Percentiles rank a stretch among this genome's conserved stretches.
phyloP scores from a whole-genome alignment of 2,113 vertebrate genomes.

The Dasyprocta punctata region DNA sequence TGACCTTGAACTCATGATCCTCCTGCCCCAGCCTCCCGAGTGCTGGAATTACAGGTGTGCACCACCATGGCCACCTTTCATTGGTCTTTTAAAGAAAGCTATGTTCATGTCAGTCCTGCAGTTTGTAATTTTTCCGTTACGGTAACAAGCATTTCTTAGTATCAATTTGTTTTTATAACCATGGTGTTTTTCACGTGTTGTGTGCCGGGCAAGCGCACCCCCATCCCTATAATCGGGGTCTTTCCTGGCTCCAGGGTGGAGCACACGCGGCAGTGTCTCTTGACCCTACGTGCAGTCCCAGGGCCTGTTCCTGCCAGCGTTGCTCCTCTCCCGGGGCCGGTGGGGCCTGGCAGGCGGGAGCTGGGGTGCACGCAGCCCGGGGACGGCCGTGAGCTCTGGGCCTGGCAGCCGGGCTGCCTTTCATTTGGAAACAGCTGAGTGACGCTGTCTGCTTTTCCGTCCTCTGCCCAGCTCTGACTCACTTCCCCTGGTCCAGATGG shows the following conservation, averaged over 20 bases:
- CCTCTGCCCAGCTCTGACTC: conserved; percentile 81
- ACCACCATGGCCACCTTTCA: not conserved
- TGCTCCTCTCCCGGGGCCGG: not conserved
- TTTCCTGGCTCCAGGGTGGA: not conserved
- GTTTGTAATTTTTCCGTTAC: not conserved
- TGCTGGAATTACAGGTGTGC: too few relatives aligned
- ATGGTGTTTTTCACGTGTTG: not conserved
- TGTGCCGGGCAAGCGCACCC: not conserved
- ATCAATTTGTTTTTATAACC: not conserved
- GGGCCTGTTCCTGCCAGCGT: not conserved
- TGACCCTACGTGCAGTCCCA: not conserved
- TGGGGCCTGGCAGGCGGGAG: not conserved
- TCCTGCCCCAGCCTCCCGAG: too few relatives aligned
- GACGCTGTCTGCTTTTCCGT: conserved; percentile 74
- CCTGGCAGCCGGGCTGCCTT: not conserved
- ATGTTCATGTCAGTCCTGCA: not conserved
- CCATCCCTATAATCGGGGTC: fast-evolving
- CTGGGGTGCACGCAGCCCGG: not conserved
- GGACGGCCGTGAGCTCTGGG: not conserved
- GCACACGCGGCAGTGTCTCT: fast-evolving
- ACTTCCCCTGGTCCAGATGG: conserved; percentile 68
- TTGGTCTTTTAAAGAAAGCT: not conserved
- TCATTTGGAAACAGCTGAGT: conserved; percentile 74
- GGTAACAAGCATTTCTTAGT: not conserved
- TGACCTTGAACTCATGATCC: too few relatives aligned